Evolutionary conservation across 2,113 vertebrate species (phyloP).

Genomic region (Bufo bufo): DNA sequence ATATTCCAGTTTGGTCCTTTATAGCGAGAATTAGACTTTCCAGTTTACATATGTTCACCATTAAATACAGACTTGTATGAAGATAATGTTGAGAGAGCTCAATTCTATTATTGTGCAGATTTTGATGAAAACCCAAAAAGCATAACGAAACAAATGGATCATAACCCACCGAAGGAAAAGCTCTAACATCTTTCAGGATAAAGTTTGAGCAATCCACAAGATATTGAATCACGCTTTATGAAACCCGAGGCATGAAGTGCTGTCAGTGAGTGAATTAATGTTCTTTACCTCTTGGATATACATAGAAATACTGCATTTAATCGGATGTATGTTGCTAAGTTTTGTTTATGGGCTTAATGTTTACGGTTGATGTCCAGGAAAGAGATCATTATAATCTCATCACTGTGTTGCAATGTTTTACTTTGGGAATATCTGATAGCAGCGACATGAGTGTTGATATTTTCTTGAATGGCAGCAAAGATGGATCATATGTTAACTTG

Average conservation of each 20-base stretch:
- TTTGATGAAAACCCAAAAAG: slow-evolving; percentile 25
- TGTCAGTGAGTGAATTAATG: slow-evolving; percentile 40
- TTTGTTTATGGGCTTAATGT: slow-evolving; percentile 54
- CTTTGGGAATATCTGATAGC: slow-evolving; percentile 58
- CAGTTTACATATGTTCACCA: slow-evolving; percentile 10
- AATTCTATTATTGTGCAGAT: background rate
- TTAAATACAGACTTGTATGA: background rate
- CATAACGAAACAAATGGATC: slow-evolving; percentile 2
- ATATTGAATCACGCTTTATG: slow-evolving; percentile 32
- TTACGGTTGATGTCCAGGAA: slow-evolving; percentile 53
- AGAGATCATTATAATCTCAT: slow-evolving; percentile 58
- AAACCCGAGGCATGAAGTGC: slow-evolving; percentile 32
- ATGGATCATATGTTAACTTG: slow-evolving; percentile 23
- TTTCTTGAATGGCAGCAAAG: slow-evolving; percentile 47
- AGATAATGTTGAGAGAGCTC: background rate
- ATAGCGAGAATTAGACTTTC: background rate
- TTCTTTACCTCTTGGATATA: slow-evolving; percentile 33
- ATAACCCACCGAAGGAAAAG: background rate
- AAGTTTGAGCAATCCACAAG: slow-evolving; percentile 40
- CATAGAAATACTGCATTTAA: slow-evolving; percentile 32
- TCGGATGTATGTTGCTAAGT: slow-evolving; percentile 39
- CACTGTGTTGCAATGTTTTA: slow-evolving; percentile 38
- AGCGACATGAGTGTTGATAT: slow-evolving; percentile 56
- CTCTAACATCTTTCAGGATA: background rate
- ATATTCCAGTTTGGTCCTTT: slow-evolving; percentile 2